Evolutionary conservation across 2,797 vertebrate genomes (phyloP), one percentile per base, ranked within the genome.

Genomic region (Alca torda): DNA sequence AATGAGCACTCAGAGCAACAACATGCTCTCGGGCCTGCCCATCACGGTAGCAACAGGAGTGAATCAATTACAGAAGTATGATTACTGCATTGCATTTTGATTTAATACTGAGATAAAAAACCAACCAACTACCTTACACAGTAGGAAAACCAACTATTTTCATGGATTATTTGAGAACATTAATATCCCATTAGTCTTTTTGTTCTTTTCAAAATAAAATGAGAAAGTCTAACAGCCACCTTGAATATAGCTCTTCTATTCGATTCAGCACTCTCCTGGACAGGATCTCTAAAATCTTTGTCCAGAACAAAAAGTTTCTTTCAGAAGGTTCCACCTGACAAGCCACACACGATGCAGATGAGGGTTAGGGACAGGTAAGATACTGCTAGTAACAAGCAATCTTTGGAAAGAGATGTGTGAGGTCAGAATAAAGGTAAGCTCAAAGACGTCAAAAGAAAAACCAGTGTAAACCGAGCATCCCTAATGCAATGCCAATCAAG

Each of bases 181-280:
- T 33, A 56, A 25, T 57, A 48, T 13, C 23, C 45, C 57, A 53
- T 74, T 16, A n/a, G 18, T 16, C 45, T 45, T 45, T 63, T 68
- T 64, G 30, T 61, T 79, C 43, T 70, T 82, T 69, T 70, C 46
- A n/a, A 75, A 85, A 60, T 51, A 76, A 33, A 11, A 43, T 2
- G 37, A 39, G 65, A 24, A 46, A 54, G 68, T 35, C 48, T 75
- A 61, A 56, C 0, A 4, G 31, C 13, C 10, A n/a, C 60, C 4
- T 39, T 8, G 18, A 50, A 16, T 39, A 19, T 4, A 16, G 15
- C 45, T 9, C 19, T 70, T 23, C 26, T 9, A 12, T 33, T 33
- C 0, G 1, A 67, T 9, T 59, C 41, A 6, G 21, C 25, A 60
- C 23, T 5, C 4, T 25, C 6, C 20, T 1, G 5, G 18, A 50